Evolutionary conservation across 53 echinoderm and acorn worm genomes (phyloP).

Genomic region (Crossaster papposus): DNA sequence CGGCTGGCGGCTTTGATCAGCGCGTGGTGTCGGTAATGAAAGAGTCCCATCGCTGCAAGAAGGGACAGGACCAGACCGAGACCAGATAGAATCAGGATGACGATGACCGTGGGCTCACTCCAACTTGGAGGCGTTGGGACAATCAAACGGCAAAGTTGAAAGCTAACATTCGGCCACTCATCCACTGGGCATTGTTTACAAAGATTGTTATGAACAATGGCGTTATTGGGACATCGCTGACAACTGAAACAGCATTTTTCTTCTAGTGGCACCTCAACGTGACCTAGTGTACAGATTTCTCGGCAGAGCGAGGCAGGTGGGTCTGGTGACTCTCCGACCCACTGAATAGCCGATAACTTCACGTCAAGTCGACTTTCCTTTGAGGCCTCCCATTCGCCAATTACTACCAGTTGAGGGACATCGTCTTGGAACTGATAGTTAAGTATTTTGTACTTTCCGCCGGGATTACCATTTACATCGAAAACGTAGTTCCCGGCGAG

Average conservation of each 20-base stretch:
- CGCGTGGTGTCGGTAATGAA: constrained; percentile 40
- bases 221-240: constrained; percentile 62
- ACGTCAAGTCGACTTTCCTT: background rate
- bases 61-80: constrained; percentile 52
- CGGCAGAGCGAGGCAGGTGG: constrained; percentile 77
- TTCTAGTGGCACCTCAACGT: constrained; percentile 49
- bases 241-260: constrained; percentile 89
- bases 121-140: constrained; percentile 59
- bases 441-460: constrained; percentile 30
- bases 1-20: constrained; percentile 64
- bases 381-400: constrained; percentile 35
- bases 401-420: background rate
- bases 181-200: constrained; percentile 66
- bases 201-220: constrained; percentile 49
- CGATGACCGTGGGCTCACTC: constrained; percentile 62
- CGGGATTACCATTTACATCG: constrained; percentile 42
- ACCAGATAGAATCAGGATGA: constrained; percentile 47
- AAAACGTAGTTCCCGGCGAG: constrained; percentile 28
- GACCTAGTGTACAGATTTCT: constrained; percentile 62
- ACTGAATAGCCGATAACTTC: background rate
- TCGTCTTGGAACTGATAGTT: constrained; percentile 7
- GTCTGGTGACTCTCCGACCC: background rate
- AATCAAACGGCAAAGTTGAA: constrained; percentile 62
- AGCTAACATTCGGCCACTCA: constrained; percentile 72
- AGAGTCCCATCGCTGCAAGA: constrained; percentile 34